Conservation (phyloP, 2,888 invertebrate species). For the Orthosia incerta region DNA sequence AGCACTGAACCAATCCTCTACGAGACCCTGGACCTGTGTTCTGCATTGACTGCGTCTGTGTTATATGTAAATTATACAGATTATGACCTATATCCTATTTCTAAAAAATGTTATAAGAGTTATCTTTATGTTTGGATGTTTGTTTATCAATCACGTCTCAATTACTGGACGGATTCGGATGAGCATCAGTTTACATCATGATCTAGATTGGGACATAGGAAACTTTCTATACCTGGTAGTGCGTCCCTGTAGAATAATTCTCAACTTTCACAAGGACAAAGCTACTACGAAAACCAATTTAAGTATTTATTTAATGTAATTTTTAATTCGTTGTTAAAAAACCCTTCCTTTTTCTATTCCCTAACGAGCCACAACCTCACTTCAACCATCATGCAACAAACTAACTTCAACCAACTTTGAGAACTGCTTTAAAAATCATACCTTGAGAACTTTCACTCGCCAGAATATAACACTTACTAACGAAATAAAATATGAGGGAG, state of each 20-base stretch:
- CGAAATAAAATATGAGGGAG: conserved; percentile 46
- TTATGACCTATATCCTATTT: no score
- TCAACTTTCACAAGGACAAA: no score
- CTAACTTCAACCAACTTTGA: conserved; percentile 24
- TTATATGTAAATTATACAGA: neutral
- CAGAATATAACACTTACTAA: conserved; percentile 39
- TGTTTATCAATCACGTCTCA: no score
- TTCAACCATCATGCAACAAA: conserved; percentile 1
- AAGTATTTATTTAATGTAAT: neutral
- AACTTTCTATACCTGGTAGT: no score
- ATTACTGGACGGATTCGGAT: no score
- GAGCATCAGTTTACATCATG: no score
- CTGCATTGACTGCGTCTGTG: no score
- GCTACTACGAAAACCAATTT: no score
- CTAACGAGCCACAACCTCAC: conserved; percentile 1
- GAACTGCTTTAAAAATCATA: conserved; percentile 42
- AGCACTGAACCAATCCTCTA: neutral
- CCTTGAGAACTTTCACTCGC: conserved; percentile 28
- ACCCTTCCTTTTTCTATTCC: conserved; percentile 6
- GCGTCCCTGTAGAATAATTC: no score
- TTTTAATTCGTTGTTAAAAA: neutral
- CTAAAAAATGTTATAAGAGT: no score
- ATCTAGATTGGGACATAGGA: no score
- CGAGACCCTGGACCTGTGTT: neutral
- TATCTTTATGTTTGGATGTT: no score